Evolutionary conservation across 2,888 invertebrate genomes (phyloP), one percentile per base, ranked within the genome.

Genomic region (Andricus curvator): DNA sequence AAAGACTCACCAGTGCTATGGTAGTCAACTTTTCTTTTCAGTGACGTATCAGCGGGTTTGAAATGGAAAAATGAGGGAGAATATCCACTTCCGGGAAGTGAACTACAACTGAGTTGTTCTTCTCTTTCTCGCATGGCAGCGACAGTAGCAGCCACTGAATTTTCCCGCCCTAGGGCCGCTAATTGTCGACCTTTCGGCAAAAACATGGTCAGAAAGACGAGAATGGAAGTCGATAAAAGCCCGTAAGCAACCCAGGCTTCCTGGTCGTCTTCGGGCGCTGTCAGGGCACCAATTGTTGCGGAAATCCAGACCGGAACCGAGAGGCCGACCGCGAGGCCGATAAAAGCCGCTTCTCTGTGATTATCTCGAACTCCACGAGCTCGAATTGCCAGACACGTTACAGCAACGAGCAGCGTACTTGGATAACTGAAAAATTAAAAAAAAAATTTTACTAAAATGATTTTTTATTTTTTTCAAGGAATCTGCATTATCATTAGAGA

Each of bases 1-100:
- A 25, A 22, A 51, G 29, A 81, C 86, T 79, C 79, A 91, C 93
- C 93, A 62, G 91, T 86, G 86, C 92, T 91, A 84, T 93, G 91
- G 88, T 92, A 89, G 81, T 94, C 94, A 88, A 95, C 93, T 88
- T 93, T 93, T 77, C 94, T 93, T 93, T 96, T 96, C 90, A 96
- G 94, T 85, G 96, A 96, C 90, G 96, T 96, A 91, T 97, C 96
- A 85, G 96, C 95, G 67, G 98, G 98, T 93, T 98, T 98, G 93
- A 98, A 97, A 94, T 98, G 98, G 93, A 98, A 97, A 93, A 98
- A 98, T 20, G 97, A 97, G 9, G 98, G 98, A 80, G 97, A 97
- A 93, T 97, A 97, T 81, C 97, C 97, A 74, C 97, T 97, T 79
- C 96, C 97, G 81, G 95, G 95, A 86, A 97, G 93, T 78, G 97